Percentiles rank a stretch among this genome's conserved stretches.
Conservation (phyloP, 1,140 invertebrate species). For the Leptoteleia sp. region DNA sequence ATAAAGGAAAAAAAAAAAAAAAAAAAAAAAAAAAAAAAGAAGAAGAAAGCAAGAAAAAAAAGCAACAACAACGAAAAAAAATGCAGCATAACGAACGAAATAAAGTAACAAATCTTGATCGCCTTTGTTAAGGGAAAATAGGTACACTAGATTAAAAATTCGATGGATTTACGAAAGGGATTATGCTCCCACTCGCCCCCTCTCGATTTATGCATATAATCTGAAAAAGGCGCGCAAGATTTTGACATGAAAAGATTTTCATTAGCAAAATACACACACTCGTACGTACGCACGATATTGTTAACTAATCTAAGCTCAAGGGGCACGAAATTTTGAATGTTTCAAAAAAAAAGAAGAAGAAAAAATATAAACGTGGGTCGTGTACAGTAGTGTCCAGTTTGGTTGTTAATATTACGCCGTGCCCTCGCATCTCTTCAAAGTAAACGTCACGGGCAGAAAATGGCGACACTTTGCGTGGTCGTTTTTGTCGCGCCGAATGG, state of each 20-base stretch:
- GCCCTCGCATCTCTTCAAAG: constrained; percentile 25
- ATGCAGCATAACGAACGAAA: too few relatives aligned
- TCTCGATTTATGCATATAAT: neutral
- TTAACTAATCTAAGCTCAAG: neutral
- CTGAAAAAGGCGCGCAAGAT: neutral
- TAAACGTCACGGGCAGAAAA: constrained; percentile 49
- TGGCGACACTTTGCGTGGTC: constrained; percentile 18
- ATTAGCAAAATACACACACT: neutral
- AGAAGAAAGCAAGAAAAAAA: too few relatives aligned
- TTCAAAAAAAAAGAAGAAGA: too few relatives aligned
- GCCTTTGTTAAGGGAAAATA: too few relatives aligned
- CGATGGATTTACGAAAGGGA: too few relatives aligned
- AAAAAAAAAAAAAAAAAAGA: too few relatives aligned
- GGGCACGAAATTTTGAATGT: too few relatives aligned
- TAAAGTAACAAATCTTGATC: too few relatives aligned
- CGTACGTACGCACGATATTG: constrained; percentile 1
- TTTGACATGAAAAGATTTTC: constrained; percentile 7
- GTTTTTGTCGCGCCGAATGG: constrained; percentile 37
- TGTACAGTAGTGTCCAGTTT: constrained; percentile 41
- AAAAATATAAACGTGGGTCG: too few relatives aligned
- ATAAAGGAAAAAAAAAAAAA: too few relatives aligned
- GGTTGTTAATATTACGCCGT: constrained; percentile 30
- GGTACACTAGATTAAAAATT: too few relatives aligned
- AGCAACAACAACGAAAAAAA: too few relatives aligned
- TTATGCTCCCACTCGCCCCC: neutral